Conservation (phyloP, 2,888 invertebrate species). For the Coecobrya sp. region DNA sequence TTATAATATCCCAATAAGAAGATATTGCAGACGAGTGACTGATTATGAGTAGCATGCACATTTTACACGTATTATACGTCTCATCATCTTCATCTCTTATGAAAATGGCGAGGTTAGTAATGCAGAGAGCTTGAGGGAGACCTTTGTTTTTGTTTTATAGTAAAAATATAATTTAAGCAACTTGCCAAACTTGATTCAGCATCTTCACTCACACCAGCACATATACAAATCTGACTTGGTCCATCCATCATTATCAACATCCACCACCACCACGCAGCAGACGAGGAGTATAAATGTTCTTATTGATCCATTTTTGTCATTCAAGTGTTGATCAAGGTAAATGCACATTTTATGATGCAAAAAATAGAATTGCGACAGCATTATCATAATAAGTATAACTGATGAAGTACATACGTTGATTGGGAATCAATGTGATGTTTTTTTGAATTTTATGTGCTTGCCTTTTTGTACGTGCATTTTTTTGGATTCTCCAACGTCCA, state of each 20-base stretch:
- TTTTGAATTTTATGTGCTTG: constrained; percentile 4
- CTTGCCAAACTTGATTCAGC: constrained; percentile 79
- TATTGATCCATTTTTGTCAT: constrained; percentile 81
- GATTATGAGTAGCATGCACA: constrained; percentile 36
- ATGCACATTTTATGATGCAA: constrained; percentile 62
- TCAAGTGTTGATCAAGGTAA: constrained; percentile 75
- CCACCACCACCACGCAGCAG: constrained; percentile 54
- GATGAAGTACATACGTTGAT: neutral
- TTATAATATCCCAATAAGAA: neutral
- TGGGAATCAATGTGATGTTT: constrained; percentile 3
- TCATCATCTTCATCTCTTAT: constrained; percentile 31
- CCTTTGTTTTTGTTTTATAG: constrained; percentile 68
- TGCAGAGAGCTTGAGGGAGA: constrained; percentile 50
- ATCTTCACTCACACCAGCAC: constrained; percentile 65
- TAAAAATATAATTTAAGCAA: constrained; percentile 71
- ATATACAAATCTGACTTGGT: constrained; percentile 64
- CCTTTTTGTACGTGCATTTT: constrained; percentile 22
- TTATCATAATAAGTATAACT: constrained; percentile 36
- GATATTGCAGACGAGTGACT: constrained; percentile 9
- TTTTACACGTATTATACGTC: constrained; percentile 34
- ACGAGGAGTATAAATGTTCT: constrained; percentile 19
- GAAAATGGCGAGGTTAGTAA: constrained; percentile 41
- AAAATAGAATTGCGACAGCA: constrained; percentile 68
- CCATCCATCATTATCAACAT: constrained; percentile 54
- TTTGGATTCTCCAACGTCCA: constrained; percentile 24